Conservation (phyloP, 1,140 invertebrate genomes). For the Bombus huntii region DNA sequence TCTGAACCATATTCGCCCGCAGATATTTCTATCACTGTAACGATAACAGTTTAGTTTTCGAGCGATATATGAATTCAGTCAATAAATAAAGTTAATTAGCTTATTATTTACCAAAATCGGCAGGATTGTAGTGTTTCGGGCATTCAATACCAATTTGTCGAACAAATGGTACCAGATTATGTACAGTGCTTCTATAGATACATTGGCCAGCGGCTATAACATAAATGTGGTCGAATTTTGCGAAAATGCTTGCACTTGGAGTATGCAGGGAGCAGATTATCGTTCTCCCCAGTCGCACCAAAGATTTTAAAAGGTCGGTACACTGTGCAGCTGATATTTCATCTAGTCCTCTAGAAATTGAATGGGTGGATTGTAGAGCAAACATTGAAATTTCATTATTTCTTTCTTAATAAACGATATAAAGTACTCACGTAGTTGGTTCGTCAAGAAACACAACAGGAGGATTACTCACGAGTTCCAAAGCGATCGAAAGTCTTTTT, state of each 20-base stretch:
- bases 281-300: slow-evolving; percentile 91
- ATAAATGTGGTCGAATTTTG: slow-evolving; percentile 90
- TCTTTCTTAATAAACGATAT: not conserved
- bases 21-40: slow-evolving; percentile 89
- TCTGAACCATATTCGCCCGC: slow-evolving; percentile 88
- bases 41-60: not conserved
- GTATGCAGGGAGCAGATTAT: slow-evolving; percentile 96
- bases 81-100: not conserved
- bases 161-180: slow-evolving; percentile 88
- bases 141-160: slow-evolving; percentile 86
- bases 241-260: slow-evolving; percentile 91
- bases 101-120: slow-evolving; percentile 88
- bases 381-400: not conserved
- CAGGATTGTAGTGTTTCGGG: slow-evolving; percentile 91
- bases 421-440: slow-evolving; percentile 89
- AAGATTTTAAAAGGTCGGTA: slow-evolving; percentile 88
- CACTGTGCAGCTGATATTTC: slow-evolving; percentile 90
- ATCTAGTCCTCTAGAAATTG: slow-evolving; percentile 86
- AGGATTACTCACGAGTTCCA: slow-evolving; percentile 98
- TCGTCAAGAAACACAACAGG: slow-evolving; percentile 93
- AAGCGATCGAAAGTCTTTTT: slow-evolving; percentile 95
- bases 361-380: not conserved
- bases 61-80: no score
- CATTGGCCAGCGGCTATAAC: slow-evolving; percentile 89
- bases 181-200: slow-evolving; percentile 87